Evolutionary conservation across 1,140 invertebrate genomes (phyloP).

Genomic region (Meloidogyne floridensis): DNA sequence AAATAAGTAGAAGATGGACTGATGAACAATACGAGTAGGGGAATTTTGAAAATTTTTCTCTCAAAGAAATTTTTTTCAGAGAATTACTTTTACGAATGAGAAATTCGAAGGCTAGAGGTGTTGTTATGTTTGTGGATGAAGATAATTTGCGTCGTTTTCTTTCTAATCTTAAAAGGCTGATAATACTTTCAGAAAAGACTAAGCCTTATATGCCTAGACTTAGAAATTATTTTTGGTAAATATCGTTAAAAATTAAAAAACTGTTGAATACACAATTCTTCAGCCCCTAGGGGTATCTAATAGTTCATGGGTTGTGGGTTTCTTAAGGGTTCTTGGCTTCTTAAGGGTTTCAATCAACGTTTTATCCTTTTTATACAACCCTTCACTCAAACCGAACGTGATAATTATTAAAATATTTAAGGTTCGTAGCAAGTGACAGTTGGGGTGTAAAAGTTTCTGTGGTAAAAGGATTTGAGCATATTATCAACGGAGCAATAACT

Average conservation of each 20-base stretch:
- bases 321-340: too few species aligned
- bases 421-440: conserved; percentile 74
- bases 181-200: conserved; percentile 26
- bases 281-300: too few species aligned
- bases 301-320: too few species aligned
- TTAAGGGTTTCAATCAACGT: too few species aligned
- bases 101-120: conserved; percentile 72
- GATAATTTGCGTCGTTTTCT: conserved; percentile 73
- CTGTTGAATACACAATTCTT: too few species aligned
- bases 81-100: conserved; percentile 69
- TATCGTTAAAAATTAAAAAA: too few species aligned
- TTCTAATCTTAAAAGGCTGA: conserved; percentile 51
- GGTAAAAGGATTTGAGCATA: conserved; percentile 72
- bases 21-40: conserved; percentile 59
- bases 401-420: conserved; percentile 68
- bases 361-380: too few species aligned
- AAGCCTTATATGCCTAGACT: conserved; percentile 51
- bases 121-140: conserved; percentile 78
- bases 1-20: conserved; percentile 65
- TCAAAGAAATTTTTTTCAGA: conserved; percentile 72
- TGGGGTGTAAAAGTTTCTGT: conserved; percentile 75
- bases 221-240: conserved; percentile 59
- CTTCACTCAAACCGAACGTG: too few species aligned
- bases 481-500: conserved; percentile 72
- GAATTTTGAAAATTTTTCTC: conserved; percentile 69